phyloP scores from a whole-genome alignment of 2,797 vertebrate genomes.

The Onychomys arenicola region DNA sequence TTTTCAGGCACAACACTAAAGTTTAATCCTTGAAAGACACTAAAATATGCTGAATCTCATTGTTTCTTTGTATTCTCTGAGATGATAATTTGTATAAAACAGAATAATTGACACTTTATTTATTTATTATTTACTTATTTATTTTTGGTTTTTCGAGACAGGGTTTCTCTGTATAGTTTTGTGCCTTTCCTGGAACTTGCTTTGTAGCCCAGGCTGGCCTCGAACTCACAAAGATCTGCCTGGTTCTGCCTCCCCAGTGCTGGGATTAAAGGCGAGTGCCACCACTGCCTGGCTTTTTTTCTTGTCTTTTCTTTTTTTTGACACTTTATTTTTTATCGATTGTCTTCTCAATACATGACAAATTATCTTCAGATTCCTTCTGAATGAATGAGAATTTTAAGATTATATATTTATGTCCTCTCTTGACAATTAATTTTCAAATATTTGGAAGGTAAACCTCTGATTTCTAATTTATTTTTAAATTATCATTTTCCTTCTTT shows the following conservation, averaged over 20 bases:
- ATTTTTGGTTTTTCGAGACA: no score
- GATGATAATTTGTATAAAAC: slow-evolving; percentile 2
- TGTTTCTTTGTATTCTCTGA: background rate
- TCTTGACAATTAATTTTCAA: background rate
- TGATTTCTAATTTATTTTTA: background rate
- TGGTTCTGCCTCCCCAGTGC: no score
- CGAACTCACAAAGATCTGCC: no score
- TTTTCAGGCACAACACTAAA: slow-evolving; percentile 18
- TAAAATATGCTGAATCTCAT: background rate
- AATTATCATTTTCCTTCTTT: background rate
- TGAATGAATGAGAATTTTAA: background rate
- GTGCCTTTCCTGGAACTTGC: no score
- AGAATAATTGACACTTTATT: background rate
- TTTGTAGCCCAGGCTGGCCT: no score
- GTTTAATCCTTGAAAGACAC: background rate
- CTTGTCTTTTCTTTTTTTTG: no score
- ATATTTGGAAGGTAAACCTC: background rate
- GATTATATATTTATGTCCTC: background rate
- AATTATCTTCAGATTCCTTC: background rate
- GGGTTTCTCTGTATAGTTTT: no score
- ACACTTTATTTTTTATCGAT: background rate
- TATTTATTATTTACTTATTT: no score
- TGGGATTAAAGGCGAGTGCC: no score
- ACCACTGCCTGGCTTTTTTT: no score
- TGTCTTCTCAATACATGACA: background rate